Evolutionary conservation across 2,888 invertebrate genomes (phyloP).

Genomic region (Dorcus parallelipipedus): DNA sequence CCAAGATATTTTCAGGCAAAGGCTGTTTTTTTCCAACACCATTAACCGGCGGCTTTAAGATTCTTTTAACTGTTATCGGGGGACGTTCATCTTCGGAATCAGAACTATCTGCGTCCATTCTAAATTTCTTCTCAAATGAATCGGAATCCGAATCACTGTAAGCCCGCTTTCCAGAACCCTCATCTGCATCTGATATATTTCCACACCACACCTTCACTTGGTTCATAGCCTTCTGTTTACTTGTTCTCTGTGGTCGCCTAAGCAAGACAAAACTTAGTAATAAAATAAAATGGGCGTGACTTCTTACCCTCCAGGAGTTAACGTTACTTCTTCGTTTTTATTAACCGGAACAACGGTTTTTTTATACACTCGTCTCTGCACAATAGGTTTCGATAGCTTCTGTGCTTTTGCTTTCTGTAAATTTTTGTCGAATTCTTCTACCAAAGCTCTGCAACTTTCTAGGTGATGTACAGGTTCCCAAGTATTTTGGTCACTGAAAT

Average conservation of each 20-base stretch:
- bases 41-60: slow-evolving; percentile 24
- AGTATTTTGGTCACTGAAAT: slow-evolving; percentile 69
- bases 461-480: slow-evolving; percentile 81
- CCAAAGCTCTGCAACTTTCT: slow-evolving; percentile 69
- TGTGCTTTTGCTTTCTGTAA: slow-evolving; percentile 67
- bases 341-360: slow-evolving; percentile 4
- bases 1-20: slow-evolving; percentile 44
- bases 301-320: slow-evolving; percentile 52
- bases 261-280: slow-evolving; percentile 10
- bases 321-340: slow-evolving; percentile 36
- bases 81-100: slow-evolving; percentile 33
- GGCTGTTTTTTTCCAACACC: slow-evolving; percentile 32
- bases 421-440: slow-evolving; percentile 79
- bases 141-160: slow-evolving; percentile 39
- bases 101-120: slow-evolving; percentile 39
- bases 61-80: slow-evolving; percentile 23
- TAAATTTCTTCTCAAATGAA: slow-evolving; percentile 45
- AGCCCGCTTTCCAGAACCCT: slow-evolving; percentile 29
- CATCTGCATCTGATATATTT: slow-evolving; percentile 57
- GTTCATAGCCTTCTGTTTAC: slow-evolving; percentile 77
- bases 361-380: slow-evolving; percentile 12
- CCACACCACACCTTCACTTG: slow-evolving; percentile 85
- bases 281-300: slow-evolving; percentile 12
- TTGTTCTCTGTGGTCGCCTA: slow-evolving; percentile 70
- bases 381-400: slow-evolving; percentile 12